Conservation (phyloP, 2,113 vertebrate species). For the Eudorcas thomsonii region DNA sequence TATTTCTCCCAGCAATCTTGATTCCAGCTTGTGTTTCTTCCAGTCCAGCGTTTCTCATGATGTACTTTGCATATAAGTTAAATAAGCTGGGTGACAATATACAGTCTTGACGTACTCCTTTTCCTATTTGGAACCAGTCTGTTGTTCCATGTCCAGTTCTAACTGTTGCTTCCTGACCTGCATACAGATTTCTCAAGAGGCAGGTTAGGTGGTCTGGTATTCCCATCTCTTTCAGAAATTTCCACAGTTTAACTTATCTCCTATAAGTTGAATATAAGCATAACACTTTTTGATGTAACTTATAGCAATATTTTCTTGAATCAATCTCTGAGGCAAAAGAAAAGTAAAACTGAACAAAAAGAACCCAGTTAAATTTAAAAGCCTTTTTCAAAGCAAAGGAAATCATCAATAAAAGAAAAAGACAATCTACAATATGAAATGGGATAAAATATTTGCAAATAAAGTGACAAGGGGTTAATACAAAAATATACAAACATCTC, state of each 20-base stretch:
- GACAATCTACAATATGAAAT: neutral
- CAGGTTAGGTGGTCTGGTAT: too few relatives aligned
- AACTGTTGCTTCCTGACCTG: too few relatives aligned
- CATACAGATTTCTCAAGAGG: too few relatives aligned
- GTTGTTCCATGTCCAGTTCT: too few relatives aligned
- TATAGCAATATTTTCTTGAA: neutral
- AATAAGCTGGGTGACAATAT: too few relatives aligned
- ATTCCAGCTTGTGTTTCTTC: too few relatives aligned
- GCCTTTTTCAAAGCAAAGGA: neutral
- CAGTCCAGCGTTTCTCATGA: too few relatives aligned
- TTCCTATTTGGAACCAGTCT: too few relatives aligned
- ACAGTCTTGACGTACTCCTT: too few relatives aligned
- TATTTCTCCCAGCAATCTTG: too few relatives aligned
- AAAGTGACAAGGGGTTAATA: neutral
- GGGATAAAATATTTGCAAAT: neutral
- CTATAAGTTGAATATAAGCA: neutral
- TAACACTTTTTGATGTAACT: neutral
- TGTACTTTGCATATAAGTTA: too few relatives aligned
- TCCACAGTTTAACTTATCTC: neutral
- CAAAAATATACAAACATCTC: neutral
- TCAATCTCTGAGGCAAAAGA: neutral
- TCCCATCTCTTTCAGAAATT: too few relatives aligned
- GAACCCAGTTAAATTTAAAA: neutral
- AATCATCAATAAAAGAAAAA: neutral
- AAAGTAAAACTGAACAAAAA: neutral